phyloP scores from a whole-genome alignment of 2,797 vertebrate species.

The Acanthopagrus latus region DNA sequence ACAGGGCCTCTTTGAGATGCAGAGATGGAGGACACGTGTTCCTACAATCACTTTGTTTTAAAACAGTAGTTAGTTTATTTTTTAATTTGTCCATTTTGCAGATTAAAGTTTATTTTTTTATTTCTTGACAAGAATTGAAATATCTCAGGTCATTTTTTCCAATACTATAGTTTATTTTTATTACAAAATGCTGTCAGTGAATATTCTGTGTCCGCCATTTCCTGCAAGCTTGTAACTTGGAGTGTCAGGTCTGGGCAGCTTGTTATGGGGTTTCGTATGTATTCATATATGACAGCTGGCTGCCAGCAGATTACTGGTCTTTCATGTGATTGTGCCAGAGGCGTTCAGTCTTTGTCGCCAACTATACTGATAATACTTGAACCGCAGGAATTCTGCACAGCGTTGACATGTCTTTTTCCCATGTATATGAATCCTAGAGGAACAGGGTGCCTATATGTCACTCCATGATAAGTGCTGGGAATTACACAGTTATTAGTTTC shows the following conservation, averaged over 20 bases:
- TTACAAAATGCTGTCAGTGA: not conserved
- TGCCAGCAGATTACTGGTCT: constrained; percentile 75
- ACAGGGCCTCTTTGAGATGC: too few species aligned
- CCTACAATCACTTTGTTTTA: not conserved
- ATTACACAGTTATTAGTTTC: constrained; percentile 75
- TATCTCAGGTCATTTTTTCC: not conserved
- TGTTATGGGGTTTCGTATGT: constrained; percentile 54
- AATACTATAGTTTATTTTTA: not conserved
- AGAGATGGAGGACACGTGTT: too few species aligned
- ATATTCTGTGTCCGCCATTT: constrained; percentile 2
- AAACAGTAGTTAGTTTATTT: not conserved
- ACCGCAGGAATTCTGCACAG: constrained; percentile 66
- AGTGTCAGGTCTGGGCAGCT: constrained; percentile 34
- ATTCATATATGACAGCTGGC: constrained; percentile 73
- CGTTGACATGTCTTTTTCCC: constrained; percentile 58
- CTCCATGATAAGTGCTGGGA: constrained; percentile 71
- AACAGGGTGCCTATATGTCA: constrained; percentile 63
- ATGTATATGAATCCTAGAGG: constrained; percentile 66
- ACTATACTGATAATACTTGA: constrained; percentile 61
- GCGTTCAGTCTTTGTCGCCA: constrained; percentile 61
- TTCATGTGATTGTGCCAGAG: constrained; percentile 69
- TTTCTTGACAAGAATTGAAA: not conserved
- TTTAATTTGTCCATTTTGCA: not conserved
- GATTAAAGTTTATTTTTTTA: not conserved
- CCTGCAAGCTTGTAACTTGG: constrained; percentile 12